Percentiles rank a stretch among this genome's conserved stretches.
Evolutionary conservation across 2,888 invertebrate species (phyloP).

Genomic region (Cheilosia grossa): DNA sequence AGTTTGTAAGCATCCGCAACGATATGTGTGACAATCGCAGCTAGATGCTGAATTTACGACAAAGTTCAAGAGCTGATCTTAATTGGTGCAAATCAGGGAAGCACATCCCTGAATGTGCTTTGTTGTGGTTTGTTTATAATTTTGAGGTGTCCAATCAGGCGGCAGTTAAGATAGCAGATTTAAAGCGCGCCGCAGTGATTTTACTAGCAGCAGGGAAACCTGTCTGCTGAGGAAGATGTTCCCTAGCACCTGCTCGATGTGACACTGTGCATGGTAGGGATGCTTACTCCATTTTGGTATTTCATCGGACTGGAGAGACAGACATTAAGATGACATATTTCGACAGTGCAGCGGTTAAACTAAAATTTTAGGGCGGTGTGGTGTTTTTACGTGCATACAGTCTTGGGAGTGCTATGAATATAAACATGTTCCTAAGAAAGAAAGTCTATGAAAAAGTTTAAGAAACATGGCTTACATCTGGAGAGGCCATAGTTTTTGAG

Average conservation of each 20-base stretch:
- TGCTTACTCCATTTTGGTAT: background rate
- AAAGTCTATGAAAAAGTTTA: no score
- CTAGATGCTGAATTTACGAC: constrained; percentile 69
- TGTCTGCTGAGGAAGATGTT: background rate
- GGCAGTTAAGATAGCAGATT: constrained; percentile 60
- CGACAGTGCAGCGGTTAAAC: no score
- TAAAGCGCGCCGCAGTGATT: constrained; percentile 34
- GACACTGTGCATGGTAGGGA: background rate
- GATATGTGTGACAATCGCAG: constrained; percentile 62
- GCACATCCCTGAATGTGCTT: constrained; percentile 19
- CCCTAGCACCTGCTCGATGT: background rate
- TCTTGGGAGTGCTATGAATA: no score
- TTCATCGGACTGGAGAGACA: background rate
- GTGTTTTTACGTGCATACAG: no score
- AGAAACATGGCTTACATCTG: no score
- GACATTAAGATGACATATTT: background rate
- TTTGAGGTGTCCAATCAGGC: constrained; percentile 59
- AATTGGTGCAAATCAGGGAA: constrained; percentile 71
- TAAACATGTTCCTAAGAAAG: no score
- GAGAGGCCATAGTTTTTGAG: no score
- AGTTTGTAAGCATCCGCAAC: constrained; percentile 41
- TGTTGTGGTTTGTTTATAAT: constrained; percentile 47
- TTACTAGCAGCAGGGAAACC: background rate
- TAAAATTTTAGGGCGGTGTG: no score
- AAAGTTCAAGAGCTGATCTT: constrained; percentile 60